These are phyloP conservation scores for Chalcis sispes DNA, from an alignment of 2,888 invertebrate species.

Conservation along the genomic window DNA sequence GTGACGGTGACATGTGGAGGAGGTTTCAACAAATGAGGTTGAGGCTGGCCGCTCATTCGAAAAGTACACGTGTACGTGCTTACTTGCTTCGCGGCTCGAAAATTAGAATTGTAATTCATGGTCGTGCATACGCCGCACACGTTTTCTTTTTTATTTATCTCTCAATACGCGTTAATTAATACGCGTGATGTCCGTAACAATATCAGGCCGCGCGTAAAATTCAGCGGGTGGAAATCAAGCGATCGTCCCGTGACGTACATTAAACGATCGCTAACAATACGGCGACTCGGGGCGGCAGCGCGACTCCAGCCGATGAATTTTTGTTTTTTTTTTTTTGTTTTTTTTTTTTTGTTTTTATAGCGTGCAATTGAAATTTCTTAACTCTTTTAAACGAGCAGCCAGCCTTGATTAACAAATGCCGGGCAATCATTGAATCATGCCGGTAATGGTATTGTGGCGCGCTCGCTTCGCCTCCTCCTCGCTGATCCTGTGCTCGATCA, in stretches of 20 bases:
- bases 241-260: too few relatives aligned
- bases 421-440: slow-evolving; percentile 82
- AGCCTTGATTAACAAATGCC: slow-evolving; percentile 36
- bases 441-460: slow-evolving; percentile 89
- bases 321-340: too few relatives aligned
- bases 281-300: too few relatives aligned
- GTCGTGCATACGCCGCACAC: not conserved
- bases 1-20: slow-evolving; percentile 40
- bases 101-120: not conserved
- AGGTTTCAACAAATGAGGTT: slow-evolving; percentile 39
- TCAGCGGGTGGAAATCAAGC: not conserved
- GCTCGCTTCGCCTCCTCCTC: slow-evolving; percentile 97
- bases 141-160: not conserved
- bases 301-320: too few relatives aligned
- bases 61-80: not conserved
- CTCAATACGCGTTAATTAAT: slow-evolving; percentile 5
- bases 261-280: too few relatives aligned
- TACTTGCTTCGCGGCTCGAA: not conserved
- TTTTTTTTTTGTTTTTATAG: not conserved
- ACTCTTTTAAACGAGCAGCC: slow-evolving; percentile 44
- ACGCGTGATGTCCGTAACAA: not conserved
- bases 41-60: slow-evolving; percentile 45
- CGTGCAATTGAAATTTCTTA: not conserved
- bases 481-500: slow-evolving; percentile 97
- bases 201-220: not conserved